Conservation (phyloP, 2,113 vertebrate genomes). For the Tapirus terrestris region DNA sequence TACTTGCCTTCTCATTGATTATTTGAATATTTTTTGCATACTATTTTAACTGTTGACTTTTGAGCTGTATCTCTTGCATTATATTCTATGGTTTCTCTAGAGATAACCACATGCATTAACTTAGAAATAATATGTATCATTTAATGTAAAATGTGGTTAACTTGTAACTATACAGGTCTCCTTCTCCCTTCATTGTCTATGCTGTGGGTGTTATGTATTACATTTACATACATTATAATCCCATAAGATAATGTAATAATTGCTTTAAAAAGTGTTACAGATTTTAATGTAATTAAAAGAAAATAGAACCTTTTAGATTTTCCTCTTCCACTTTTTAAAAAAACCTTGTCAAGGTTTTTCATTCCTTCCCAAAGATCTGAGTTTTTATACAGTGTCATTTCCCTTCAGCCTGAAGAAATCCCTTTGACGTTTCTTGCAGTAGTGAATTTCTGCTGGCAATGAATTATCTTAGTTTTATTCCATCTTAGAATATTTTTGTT, state of each 20-base stretch:
- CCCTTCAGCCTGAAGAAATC: background rate
- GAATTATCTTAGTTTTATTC: background rate
- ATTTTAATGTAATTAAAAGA: background rate
- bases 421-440: background rate
- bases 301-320: background rate
- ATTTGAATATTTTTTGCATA: background rate
- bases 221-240: background rate
- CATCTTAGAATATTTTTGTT: constrained; percentile 5
- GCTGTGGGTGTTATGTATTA: background rate
- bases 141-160: background rate
- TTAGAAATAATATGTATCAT: background rate
- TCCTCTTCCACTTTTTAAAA: background rate
- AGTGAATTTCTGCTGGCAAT: background rate
- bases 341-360: background rate
- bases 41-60: background rate
- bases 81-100: background rate
- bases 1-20: background rate
- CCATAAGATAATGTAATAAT: background rate
- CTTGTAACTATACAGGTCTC: background rate
- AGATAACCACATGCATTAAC: background rate
- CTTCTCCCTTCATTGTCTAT: background rate
- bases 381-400: background rate
- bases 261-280: background rate
- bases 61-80: background rate
- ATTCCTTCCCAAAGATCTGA: background rate